Conservation (phyloP, 2,888 invertebrate genomes). For the Polydesmus complanatus region DNA sequence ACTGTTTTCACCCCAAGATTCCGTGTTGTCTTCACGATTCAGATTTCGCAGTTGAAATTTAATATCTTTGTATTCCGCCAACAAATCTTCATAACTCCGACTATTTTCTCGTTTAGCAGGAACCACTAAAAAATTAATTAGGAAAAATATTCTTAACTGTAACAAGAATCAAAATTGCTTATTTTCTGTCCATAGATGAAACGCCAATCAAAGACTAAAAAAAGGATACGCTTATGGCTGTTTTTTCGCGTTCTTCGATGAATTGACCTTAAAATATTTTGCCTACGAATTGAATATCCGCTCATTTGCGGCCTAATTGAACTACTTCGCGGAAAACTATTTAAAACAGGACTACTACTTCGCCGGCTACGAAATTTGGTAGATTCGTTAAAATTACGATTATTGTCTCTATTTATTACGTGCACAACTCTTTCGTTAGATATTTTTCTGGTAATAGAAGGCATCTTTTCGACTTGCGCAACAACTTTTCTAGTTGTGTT, state of each 20-base stretch:
- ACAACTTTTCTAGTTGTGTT: neutral
- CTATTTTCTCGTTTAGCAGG: neutral
- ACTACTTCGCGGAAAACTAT: neutral
- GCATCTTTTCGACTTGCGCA: neutral
- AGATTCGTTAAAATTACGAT: neutral
- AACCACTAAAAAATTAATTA: too few relatives aligned
- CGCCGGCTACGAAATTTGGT: neutral
- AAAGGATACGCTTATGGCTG: too few relatives aligned
- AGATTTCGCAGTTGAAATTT: slow-evolving; percentile 12
- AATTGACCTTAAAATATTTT: neutral
- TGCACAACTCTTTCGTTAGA: neutral
- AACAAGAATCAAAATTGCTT: too few relatives aligned
- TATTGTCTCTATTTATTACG: neutral
- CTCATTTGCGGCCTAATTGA: neutral
- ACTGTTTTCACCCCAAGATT: neutral
- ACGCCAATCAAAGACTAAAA: too few relatives aligned
- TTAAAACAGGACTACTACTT: neutral
- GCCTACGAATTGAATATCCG: neutral
- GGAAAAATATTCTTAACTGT: too few relatives aligned
- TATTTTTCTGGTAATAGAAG: neutral
- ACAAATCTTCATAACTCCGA: slow-evolving; percentile 19
- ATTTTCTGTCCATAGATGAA: too few relatives aligned
- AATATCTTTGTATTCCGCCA: slow-evolving; percentile 16
- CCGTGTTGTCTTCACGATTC: neutral
- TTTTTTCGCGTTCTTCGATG: neutral